Evolutionary conservation across 2,888 invertebrate genomes (phyloP).

Genomic region (Phlogophora meticulosa): DNA sequence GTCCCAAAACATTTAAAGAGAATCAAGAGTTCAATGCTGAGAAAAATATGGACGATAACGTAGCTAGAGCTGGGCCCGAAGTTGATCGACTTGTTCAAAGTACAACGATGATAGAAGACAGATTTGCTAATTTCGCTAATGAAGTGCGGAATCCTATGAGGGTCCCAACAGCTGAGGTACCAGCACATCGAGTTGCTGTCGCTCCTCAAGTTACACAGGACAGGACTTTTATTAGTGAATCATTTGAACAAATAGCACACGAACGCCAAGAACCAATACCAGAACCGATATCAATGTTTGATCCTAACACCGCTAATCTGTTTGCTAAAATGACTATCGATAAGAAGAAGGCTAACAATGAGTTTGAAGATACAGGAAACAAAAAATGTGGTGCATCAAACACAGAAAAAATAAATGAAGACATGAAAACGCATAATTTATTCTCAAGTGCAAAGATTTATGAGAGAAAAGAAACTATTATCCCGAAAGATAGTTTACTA

Average conservation of each 20-base stretch:
- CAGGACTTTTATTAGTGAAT: slow-evolving; percentile 24
- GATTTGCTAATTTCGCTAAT: slow-evolving; percentile 44
- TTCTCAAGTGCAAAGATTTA: slow-evolving; percentile 32
- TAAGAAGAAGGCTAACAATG: slow-evolving; percentile 21
- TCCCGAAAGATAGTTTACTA: slow-evolving; percentile 54
- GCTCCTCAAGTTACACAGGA: slow-evolving; percentile 10
- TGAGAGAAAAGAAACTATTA: slow-evolving; percentile 22
- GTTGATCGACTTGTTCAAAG: slow-evolving; percentile 34
- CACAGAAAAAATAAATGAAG: slow-evolving; percentile 23
- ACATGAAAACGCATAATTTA: slow-evolving; percentile 37
- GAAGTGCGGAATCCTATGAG: slow-evolving; percentile 7
- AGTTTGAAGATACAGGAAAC: slow-evolving; percentile 23
- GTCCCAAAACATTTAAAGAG: slow-evolving; percentile 20
- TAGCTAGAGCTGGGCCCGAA: slow-evolving; percentile 40
- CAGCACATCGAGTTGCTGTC: background rate
- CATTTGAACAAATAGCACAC: slow-evolving; percentile 15
- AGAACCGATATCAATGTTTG: slow-evolving; percentile 33
- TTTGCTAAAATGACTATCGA: slow-evolving; percentile 26
- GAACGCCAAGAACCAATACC: background rate
- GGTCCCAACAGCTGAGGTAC: background rate
- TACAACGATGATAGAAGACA: slow-evolving; percentile 38
- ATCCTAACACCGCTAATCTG: slow-evolving; percentile 30
- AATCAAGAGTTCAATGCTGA: slow-evolving; percentile 38
- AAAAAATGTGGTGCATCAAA: too few relatives aligned
- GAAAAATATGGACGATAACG: slow-evolving; percentile 46